Evolutionary conservation across 2,113 vertebrate genomes (phyloP), one percentile per base, ranked within the genome.

Genomic region (Pipa parva): DNA sequence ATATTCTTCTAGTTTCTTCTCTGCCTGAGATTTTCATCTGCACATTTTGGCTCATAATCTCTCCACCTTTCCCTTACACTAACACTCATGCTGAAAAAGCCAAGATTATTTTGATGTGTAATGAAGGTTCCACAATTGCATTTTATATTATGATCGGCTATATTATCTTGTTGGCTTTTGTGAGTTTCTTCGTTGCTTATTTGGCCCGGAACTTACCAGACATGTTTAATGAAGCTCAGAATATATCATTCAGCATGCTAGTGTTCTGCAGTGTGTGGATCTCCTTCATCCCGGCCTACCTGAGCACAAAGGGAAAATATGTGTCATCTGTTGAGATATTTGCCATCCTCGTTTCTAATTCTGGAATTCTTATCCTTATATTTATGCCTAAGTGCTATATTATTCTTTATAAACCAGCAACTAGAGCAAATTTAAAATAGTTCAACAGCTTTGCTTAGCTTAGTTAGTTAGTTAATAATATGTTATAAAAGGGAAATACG

Each of bases 241-340:
- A 61, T n/a, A 62, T 71, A 24, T 62, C 67, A 4, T 67, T 67
- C 21, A 59, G 64, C 31, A 67, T 67, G 64, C 36, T 67, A 3
- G 20, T 67, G 8, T 66, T 71, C 31, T 71, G 58, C 48, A 62
- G 67, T 52, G 67, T 71, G 2, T 71, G 67, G 67, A 20, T 71
- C 18, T 62, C 49, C 2, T 71, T 71, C 39, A 55, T 71, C 13
- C 58, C 55, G 3, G 56, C 49, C 1, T 71, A 71, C 46, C 7
- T 71, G 11, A 55, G 59, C 29, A 60, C 33, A 1, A 70, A 61
- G 39, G 59, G 59, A 2, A 61, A 61, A 59, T 54, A 70, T 33
- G 42, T 58, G 39, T 42, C 33, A 21, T 52, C 63, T 10, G 52
- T 67, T 18, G 63, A 67, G 33, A 49, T 67, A 36, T 67, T 67